Conservation (phyloP, 1,140 invertebrate genomes). For the Drosophila gunungcola region DNA sequence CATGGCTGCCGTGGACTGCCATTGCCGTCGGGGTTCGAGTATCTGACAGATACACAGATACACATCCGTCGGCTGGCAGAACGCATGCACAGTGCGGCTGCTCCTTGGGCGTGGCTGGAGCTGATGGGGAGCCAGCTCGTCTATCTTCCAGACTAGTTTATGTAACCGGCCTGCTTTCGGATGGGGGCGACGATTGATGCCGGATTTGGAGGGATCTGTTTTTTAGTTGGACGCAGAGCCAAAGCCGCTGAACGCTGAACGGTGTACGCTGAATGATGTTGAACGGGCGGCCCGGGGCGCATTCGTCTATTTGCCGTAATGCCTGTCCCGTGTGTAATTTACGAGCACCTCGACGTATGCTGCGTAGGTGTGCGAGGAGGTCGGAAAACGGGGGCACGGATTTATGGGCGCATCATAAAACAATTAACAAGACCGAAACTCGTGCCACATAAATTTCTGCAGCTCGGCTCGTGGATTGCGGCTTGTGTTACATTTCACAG, state of each 20-base stretch:
- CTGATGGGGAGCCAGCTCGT: conserved; percentile 7
- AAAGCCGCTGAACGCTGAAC: conserved; percentile 31
- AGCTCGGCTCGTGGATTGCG: conserved; percentile 34
- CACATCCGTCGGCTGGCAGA: conserved; percentile 32
- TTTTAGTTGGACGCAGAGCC: conserved; percentile 42
- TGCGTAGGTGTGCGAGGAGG: conserved; percentile 45
- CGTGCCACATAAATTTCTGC: conserved; percentile 80
- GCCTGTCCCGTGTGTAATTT: conserved; percentile 68
- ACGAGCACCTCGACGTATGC: conserved; percentile 66
- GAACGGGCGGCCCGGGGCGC: conserved; percentile 32
- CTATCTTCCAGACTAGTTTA: conserved; percentile 32
- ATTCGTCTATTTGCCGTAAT: conserved; percentile 76
- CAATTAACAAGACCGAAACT: conserved; percentile 81
- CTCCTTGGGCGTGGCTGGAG: conserved; percentile 64
- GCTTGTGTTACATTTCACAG: conserved; percentile 78
- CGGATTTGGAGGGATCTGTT: conserved; percentile 59
- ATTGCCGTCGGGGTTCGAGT: conserved; percentile 65
- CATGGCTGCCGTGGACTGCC: conserved; percentile 63
- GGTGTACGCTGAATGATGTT: conserved; percentile 45
- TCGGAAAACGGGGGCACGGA: conserved; percentile 39
- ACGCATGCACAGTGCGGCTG: conserved; percentile 59
- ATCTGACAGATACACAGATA: conserved; percentile 63
- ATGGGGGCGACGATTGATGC: conserved; percentile 61
- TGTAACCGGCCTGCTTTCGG: conserved; percentile 26
- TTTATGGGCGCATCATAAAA: conserved; percentile 82